These are phyloP conservation scores for Caenorhabditis remanei DNA, from an alignment of 1,140 invertebrate species.

Conservation along the genomic window DNA sequence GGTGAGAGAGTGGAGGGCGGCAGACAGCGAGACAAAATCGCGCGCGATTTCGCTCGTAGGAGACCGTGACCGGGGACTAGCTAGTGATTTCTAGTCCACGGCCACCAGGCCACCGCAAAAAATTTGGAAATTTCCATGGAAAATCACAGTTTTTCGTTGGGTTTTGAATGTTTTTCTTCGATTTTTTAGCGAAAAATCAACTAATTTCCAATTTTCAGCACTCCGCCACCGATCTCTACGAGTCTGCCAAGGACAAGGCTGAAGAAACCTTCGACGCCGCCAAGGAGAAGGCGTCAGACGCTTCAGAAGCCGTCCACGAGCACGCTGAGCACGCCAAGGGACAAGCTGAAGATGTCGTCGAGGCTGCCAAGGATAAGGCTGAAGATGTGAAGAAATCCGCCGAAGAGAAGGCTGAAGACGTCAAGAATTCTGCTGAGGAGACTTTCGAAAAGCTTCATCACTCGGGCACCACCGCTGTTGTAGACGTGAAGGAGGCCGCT, in stretches of 20 bases:
- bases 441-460: constrained; percentile 17
- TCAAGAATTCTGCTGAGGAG: neutral
- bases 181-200: too few species aligned
- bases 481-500: neutral
- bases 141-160: too few species aligned
- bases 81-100: too few species aligned
- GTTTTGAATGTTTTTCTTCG: too few species aligned
- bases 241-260: neutral
- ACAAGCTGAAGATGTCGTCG: neutral
- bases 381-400: neutral
- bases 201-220: too few species aligned
- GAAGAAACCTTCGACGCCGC: neutral
- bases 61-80: too few species aligned
- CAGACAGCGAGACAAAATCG: too few species aligned
- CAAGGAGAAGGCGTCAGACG: too few species aligned
- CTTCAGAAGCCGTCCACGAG: neutral
- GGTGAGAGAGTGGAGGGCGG: too few species aligned
- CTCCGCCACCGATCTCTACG: neutral
- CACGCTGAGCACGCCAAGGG: neutral
- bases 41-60: too few species aligned
- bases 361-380: neutral
- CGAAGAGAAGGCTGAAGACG: neutral
- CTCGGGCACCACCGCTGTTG: neutral
- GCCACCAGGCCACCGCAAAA: too few species aligned
- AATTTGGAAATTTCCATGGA: too few species aligned